These are phyloP conservation scores for Alcis repandata DNA, from an alignment of 2,888 invertebrate genomes.

Conservation along the genomic window DNA sequence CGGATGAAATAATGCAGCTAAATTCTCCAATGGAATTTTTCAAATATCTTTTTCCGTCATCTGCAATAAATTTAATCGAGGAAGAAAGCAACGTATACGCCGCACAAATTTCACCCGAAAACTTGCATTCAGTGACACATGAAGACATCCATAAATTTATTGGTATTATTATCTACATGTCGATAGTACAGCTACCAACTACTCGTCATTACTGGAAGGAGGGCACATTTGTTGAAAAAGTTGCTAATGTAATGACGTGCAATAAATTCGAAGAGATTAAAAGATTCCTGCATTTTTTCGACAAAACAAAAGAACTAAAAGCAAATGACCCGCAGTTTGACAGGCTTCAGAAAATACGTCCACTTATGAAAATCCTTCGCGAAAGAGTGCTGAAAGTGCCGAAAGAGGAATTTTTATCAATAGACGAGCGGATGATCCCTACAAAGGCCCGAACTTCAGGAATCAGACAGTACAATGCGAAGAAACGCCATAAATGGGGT, in stretches of 20 bases:
- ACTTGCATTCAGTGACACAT: neutral
- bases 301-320: conserved; percentile 37
- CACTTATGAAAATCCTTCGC: conserved; percentile 42
- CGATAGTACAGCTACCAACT: conserved; percentile 45
- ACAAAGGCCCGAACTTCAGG: conserved; percentile 47
- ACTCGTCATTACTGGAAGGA: conserved; percentile 49
- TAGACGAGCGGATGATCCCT: conserved; percentile 61
- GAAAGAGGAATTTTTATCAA: conserved; percentile 54
- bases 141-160: conserved; percentile 22
- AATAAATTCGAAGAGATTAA: conserved; percentile 48
- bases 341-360: conserved; percentile 49
- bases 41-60: neutral
- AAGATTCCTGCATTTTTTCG: conserved; percentile 42
- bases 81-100: neutral
- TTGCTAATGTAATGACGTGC: conserved; percentile 36
- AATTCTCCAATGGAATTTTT: neutral
- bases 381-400: conserved; percentile 44
- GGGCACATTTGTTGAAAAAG: conserved; percentile 42
- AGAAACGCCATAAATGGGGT: conserved; percentile 53
- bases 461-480: conserved; percentile 38
- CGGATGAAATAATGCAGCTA: neutral
- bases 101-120: neutral
- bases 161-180: conserved; percentile 43
- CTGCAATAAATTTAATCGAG: neutral
- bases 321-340: conserved; percentile 39